These are phyloP conservation scores for Troglohyphantes excavatus DNA, from an alignment of 2,888 invertebrate genomes.

Conservation along the genomic window DNA sequence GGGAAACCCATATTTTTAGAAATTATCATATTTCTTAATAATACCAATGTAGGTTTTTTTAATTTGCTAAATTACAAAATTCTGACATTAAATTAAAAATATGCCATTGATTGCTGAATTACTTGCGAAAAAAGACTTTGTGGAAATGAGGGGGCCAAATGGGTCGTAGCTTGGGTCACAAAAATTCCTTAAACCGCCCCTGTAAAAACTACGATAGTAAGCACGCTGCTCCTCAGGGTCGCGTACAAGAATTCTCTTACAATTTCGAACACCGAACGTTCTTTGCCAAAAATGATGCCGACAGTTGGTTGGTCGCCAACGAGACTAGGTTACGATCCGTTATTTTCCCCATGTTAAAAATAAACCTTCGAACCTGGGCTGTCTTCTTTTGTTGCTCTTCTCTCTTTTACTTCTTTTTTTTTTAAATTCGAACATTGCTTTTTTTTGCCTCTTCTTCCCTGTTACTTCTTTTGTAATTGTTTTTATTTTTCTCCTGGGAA, in stretches of 20 bases:
- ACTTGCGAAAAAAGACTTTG: too few relatives aligned
- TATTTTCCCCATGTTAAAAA: not conserved
- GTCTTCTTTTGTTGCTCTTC: not conserved
- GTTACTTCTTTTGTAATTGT: not conserved
- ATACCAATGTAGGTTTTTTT: too few relatives aligned
- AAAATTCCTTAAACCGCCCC: too few relatives aligned
- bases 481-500: not conserved
- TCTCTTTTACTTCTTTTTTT: not conserved
- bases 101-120: too few relatives aligned
- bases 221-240: too few relatives aligned
- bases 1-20: too few relatives aligned
- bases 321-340: not conserved
- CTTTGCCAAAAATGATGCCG: not conserved
- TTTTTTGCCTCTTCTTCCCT: not conserved
- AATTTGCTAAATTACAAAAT: too few relatives aligned
- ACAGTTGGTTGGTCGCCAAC: slow-evolving; percentile 1
- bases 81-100: too few relatives aligned
- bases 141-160: too few relatives aligned
- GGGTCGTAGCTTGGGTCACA: too few relatives aligned
- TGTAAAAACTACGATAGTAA: too few relatives aligned
- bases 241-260: not conserved
- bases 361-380: not conserved
- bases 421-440: not conserved
- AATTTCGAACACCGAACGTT: not conserved
- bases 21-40: too few relatives aligned